Conservation (phyloP, 1,140 invertebrate genomes). For the Cotesia vestalis region DNA sequence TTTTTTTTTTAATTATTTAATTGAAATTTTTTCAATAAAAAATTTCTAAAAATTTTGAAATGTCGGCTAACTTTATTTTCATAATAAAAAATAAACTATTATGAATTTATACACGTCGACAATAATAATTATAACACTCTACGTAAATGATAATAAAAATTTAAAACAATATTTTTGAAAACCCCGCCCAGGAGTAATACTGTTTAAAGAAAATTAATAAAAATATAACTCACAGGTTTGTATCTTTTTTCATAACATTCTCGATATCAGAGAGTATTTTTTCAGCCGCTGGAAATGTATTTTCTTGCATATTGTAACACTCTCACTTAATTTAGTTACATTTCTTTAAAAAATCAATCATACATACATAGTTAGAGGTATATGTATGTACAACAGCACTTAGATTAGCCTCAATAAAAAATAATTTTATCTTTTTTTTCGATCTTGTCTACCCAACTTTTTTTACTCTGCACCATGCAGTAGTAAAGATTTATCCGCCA, state of each 20-base stretch:
- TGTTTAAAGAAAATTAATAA: conserved; percentile 10
- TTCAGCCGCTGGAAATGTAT: conserved; percentile 71
- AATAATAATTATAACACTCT: too few species aligned
- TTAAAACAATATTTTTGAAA: conserved; percentile 32
- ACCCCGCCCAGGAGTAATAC: conserved; percentile 42
- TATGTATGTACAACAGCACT: too few species aligned
- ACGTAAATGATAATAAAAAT: too few species aligned
- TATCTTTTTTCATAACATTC: conserved; percentile 76
- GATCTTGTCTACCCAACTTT: too few species aligned
- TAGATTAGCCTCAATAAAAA: too few species aligned
- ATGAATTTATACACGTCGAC: too few species aligned
- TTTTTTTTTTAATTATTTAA: not conserved
- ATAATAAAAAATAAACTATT: too few species aligned
- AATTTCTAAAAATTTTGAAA: conserved; percentile 29
- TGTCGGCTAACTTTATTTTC: too few species aligned
- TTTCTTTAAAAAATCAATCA: conserved; percentile 1
- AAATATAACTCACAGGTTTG: conserved; percentile 73
- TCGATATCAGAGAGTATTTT: conserved; percentile 82
- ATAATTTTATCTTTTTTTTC: too few species aligned
- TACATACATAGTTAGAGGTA: not conserved
- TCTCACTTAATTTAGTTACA: conserved; percentile 47
- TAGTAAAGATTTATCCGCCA: too few species aligned
- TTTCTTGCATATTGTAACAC: conserved; percentile 62
- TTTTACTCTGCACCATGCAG: too few species aligned
- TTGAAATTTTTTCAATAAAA: too few species aligned